phyloP scores from a whole-genome alignment of 2,113 vertebrate genomes.

The Chauna torquata region DNA sequence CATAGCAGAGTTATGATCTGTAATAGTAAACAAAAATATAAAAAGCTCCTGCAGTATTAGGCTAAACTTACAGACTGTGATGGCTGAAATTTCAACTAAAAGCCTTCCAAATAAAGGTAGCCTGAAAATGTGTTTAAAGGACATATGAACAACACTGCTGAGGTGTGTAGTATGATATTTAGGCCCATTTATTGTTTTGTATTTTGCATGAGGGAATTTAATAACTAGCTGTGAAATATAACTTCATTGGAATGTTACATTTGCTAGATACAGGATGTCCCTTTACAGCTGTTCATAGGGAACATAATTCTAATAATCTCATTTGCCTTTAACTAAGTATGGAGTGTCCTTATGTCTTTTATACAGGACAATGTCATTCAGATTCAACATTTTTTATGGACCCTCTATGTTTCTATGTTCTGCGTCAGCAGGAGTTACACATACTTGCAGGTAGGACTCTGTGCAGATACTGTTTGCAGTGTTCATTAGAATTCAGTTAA shows the following conservation, averaged over 20 bases:
- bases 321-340: not conserved
- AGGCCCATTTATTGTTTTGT: constrained; percentile 41
- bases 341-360: not conserved
- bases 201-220: constrained; percentile 44
- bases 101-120: not conserved
- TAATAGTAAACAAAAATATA: not conserved
- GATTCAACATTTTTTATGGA: not conserved
- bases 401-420: not conserved
- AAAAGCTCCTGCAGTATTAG: not conserved
- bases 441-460: not conserved
- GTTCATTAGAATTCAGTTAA: not conserved
- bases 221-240: constrained; percentile 24
- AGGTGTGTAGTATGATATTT: not conserved
- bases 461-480: not conserved
- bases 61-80: not conserved
- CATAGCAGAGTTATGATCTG: not conserved
- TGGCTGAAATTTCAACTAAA: not conserved
- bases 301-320: not conserved
- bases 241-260: not conserved
- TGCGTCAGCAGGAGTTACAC: not conserved
- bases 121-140: not conserved
- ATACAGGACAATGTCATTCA: not conserved
- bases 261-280: not conserved
- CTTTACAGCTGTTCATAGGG: constrained; percentile 10
- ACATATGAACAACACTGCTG: not conserved